Percentiles rank a stretch among this genome's conserved stretches.
Conservation (phyloP, 1,140 invertebrate genomes). For the Neoseiulus cucumeris region DNA sequence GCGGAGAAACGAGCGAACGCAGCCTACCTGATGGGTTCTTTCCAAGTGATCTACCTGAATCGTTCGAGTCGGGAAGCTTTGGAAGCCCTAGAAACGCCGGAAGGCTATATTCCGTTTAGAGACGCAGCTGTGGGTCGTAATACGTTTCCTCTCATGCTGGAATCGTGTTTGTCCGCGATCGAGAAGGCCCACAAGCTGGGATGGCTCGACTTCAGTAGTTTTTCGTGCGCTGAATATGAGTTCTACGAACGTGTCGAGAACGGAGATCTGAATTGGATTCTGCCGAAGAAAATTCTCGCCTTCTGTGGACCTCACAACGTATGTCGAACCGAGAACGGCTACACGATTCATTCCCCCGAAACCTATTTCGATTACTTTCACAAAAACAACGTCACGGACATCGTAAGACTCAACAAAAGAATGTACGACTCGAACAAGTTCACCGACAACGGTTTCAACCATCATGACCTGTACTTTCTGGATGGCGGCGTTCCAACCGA, state of each 20-base stretch:
- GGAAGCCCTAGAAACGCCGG: background rate
- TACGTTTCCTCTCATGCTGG: background rate
- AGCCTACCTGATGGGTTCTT: background rate
- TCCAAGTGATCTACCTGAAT: background rate
- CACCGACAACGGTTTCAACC: background rate
- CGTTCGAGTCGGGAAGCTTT: background rate
- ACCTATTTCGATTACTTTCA: conserved; percentile 2
- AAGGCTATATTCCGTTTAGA: background rate
- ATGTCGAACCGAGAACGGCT: background rate
- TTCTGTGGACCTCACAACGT: background rate
- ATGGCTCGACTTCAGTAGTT: background rate
- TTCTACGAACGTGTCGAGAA: conserved; percentile 2
- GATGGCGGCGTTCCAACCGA: conserved; percentile 6
- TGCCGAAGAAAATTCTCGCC: background rate
- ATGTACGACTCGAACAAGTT: conserved; percentile 12
- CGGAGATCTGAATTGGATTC: conserved; percentile 2
- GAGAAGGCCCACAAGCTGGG: background rate
- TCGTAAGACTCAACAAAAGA: conserved; percentile 9
- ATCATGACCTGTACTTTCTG: conserved; percentile 12
- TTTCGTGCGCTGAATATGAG: conserved; percentile 1
- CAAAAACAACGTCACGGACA: background rate
- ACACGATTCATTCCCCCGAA: background rate
- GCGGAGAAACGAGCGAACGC: background rate
- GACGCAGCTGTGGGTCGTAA: background rate
- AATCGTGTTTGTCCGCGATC: background rate